Evolutionary conservation across 2,888 invertebrate genomes (phyloP).

Genomic region (Acanthococcus lagerstroemiae): DNA sequence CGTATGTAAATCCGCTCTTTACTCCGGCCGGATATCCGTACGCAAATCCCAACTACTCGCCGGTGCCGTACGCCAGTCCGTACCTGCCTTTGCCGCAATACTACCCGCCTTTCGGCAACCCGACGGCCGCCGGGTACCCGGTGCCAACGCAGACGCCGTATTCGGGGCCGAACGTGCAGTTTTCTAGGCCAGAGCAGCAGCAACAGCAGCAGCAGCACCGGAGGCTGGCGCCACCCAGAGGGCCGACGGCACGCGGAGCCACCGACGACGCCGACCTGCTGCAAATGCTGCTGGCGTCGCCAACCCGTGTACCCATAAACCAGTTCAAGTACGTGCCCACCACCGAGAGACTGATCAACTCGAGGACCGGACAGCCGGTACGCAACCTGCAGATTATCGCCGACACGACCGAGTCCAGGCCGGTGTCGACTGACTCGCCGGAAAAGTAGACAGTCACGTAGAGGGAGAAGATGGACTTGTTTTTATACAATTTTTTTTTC

Average conservation of each 20-base stretch:
- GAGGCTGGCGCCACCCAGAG: neutral
- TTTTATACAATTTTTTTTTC: too few species aligned
- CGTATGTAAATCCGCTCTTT: conserved; percentile 4
- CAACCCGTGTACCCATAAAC: conserved; percentile 14
- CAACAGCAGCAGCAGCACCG: conserved; percentile 2
- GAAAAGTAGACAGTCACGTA: too few species aligned
- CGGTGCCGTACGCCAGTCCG: conserved; percentile 22
- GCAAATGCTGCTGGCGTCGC: conserved; percentile 36
- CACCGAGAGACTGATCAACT: conserved; percentile 10
- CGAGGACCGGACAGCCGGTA: conserved; percentile 33
- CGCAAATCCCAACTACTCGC: conserved; percentile 18
- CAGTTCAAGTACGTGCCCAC: conserved; percentile 23
- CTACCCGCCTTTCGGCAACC: conserved; percentile 18
- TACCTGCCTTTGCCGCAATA: conserved; percentile 27
- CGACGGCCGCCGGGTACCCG: conserved; percentile 12
- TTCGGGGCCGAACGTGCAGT: conserved; percentile 33
- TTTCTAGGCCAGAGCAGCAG: conserved; percentile 28
- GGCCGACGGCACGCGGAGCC: conserved; percentile 15
- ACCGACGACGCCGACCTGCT: conserved; percentile 35
- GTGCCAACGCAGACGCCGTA: conserved; percentile 25
- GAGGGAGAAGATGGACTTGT: too few species aligned
- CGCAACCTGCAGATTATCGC: conserved; percentile 37
- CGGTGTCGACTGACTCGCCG: conserved; percentile 32
- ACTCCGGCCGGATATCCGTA: neutral
- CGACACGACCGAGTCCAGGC: conserved; percentile 20